phyloP scores from a whole-genome alignment of 2,797 vertebrate species.

The Enteromius trimaculatus region DNA sequence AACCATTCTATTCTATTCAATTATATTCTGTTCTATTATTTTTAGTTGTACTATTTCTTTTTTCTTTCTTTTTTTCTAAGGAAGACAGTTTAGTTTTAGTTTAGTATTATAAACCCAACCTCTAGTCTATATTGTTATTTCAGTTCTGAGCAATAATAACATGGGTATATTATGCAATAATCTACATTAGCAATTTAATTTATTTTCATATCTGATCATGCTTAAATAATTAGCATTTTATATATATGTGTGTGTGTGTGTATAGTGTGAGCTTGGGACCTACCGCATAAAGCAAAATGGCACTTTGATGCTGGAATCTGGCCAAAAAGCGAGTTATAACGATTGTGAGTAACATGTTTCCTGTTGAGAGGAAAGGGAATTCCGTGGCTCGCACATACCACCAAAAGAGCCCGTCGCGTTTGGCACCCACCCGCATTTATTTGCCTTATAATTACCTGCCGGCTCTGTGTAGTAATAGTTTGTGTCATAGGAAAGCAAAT shows the following conservation, averaged over 20 bases:
- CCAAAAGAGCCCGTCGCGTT: constrained; percentile 75
- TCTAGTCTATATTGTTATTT: neutral
- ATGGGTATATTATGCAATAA: neutral
- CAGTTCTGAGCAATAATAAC: no score
- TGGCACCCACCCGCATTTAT: constrained; percentile 84
- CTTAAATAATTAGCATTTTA: no score
- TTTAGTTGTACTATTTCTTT: neutral
- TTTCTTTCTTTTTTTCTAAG: neutral
- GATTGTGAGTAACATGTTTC: constrained; percentile 77
- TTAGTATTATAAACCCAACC: neutral
- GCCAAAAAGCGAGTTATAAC: constrained; percentile 39
- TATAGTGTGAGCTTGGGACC: neutral
- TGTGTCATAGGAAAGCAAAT: constrained; percentile 96
- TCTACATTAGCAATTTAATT: neutral
- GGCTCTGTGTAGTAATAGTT: constrained; percentile 84
- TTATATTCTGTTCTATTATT: no score
- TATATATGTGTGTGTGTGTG: no score
- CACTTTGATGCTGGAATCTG: constrained; percentile 23
- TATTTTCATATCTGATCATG: no score
- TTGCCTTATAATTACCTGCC: constrained; percentile 88
- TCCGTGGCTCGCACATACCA: constrained; percentile 70
- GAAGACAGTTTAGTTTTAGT: neutral
- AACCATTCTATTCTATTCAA: no score
- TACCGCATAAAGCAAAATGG: constrained; percentile 1
- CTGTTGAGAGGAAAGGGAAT: constrained; percentile 76